Evolutionary conservation across 1,140 invertebrate genomes (phyloP), one percentile per base, ranked within the genome.

Genomic region (Mya arenaria): DNA sequence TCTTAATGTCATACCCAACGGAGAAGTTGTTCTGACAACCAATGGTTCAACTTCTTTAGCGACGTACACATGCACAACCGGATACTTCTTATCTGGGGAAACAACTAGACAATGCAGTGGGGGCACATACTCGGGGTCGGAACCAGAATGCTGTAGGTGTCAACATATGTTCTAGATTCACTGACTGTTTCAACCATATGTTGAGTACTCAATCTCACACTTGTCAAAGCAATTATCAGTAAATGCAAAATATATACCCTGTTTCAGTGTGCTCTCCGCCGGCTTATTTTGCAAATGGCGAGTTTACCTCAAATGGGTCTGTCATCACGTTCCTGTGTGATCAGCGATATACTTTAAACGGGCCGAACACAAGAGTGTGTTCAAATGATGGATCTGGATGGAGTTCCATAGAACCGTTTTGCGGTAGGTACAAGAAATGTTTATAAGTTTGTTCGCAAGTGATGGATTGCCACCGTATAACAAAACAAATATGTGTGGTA

Each of bases 271-370:
- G 73, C 25, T 63, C 73, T 5, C 62, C 60, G 17, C 30, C 60
- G 6, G n/a, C 60, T 17, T 75, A 30, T 19, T 63, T 75, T 48
- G 37, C 17, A n/a, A 75, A 75, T 75, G 73, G 73, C 30, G 73
- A 30, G 4, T 34, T 32, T 4, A 23, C 8, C 6, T 44, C 56
- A 10, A 63, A 63, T 39, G 73, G 73, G 15, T 63, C 73, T 63
- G 58, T 75, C 1, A 75, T 75, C 41, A 32, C 60, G 23, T 75
- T 44, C 39, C 41, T 39, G 8, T 75, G 73, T 48, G 19, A 63
- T 63, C 3, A 36, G 36, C 55, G 73, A 2, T 75, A 75, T n/a
- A 39, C 34, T 30, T 39, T 75, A 2, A 65, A 65, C 48, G 73
- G 73, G 23, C 19, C 58, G n/a, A 5, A 58, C 8, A 4, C 39